Percentiles rank a stretch among this genome's conserved stretches.
phyloP scores from a whole-genome alignment of 2,797 vertebrate species.

The Enteromius argenteus region DNA sequence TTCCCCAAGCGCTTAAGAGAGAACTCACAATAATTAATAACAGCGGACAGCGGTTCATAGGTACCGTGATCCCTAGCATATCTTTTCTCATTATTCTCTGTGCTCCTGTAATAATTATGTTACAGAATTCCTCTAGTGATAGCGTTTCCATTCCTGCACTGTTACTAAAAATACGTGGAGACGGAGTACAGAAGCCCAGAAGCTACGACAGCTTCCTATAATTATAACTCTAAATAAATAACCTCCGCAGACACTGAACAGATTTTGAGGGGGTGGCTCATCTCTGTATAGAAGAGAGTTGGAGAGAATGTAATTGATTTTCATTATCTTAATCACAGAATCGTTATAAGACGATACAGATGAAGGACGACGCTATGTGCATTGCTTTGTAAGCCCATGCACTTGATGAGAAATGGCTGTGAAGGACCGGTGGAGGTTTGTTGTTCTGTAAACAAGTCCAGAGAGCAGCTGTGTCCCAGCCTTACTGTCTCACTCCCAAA shows the following conservation, averaged over 20 bases:
- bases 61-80: slow-evolving; percentile 6
- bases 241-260: background rate
- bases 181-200: background rate
- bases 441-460: slow-evolving; percentile 10
- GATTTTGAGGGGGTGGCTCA: background rate
- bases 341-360: background rate
- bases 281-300: background rate
- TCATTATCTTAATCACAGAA: slow-evolving; percentile 1
- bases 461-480: slow-evolving; percentile 34
- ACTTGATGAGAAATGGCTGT: background rate
- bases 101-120: slow-evolving; percentile 23
- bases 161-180: slow-evolving; percentile 3
- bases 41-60: slow-evolving; percentile 19
- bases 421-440: background rate
- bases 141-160: background rate
- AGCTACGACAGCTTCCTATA: background rate
- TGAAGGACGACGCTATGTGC: background rate
- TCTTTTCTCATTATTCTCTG: slow-evolving; percentile 9
- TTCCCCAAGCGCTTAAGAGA: slow-evolving; percentile 19
- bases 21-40: slow-evolving; percentile 6
- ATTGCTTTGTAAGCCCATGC: background rate
- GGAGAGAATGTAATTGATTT: slow-evolving; percentile 9
- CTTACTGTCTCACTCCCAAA: slow-evolving; percentile 19
- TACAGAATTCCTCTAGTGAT: slow-evolving; percentile 14
- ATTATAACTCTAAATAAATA: slow-evolving; percentile 15